Evolutionary conservation across 1,140 invertebrate species (phyloP).

Genomic region (Nixonia krombeini): DNA sequence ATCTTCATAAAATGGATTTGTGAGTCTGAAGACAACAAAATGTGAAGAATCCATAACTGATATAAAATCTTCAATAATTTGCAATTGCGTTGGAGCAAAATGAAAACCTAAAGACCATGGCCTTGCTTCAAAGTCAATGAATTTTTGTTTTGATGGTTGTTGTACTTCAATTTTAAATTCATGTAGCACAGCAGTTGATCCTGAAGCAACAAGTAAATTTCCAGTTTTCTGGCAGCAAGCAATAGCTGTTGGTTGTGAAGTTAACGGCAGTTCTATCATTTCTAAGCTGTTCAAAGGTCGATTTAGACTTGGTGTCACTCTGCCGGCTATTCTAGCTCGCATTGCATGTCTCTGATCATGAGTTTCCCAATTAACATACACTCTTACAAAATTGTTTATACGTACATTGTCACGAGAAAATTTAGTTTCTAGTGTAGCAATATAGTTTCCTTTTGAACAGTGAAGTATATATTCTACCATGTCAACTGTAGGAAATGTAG

Average conservation of each 20-base stretch:
- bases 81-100: conserved; percentile 71
- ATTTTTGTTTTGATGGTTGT: conserved; percentile 76
- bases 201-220: conserved; percentile 74
- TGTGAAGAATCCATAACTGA: conserved; percentile 68
- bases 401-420: conserved; percentile 70
- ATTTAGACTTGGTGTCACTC: conserved; percentile 77
- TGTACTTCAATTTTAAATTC: conserved; percentile 76
- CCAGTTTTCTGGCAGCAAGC: conserved; percentile 77
- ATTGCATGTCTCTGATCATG: conserved; percentile 74
- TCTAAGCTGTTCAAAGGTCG: conserved; percentile 74
- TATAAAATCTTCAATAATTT: conserved; percentile 76
- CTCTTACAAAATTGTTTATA: conserved; percentile 74
- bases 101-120: conserved; percentile 70
- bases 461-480: conserved; percentile 75
- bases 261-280: conserved; percentile 79
- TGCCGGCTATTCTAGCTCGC: conserved; percentile 79
- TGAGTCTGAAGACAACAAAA: conserved; percentile 49
- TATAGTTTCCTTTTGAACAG: conserved; percentile 75
- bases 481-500: conserved; percentile 77
- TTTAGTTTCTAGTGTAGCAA: conserved; percentile 77
- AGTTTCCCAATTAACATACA: conserved; percentile 77
- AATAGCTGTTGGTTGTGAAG: conserved; percentile 72
- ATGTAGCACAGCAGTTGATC: conserved; percentile 73
- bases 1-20: conserved; percentile 65
- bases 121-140: conserved; percentile 78